Evolutionary conservation across 2,113 vertebrate species (phyloP).

Genomic region (Muntiacus muntjak): DNA sequence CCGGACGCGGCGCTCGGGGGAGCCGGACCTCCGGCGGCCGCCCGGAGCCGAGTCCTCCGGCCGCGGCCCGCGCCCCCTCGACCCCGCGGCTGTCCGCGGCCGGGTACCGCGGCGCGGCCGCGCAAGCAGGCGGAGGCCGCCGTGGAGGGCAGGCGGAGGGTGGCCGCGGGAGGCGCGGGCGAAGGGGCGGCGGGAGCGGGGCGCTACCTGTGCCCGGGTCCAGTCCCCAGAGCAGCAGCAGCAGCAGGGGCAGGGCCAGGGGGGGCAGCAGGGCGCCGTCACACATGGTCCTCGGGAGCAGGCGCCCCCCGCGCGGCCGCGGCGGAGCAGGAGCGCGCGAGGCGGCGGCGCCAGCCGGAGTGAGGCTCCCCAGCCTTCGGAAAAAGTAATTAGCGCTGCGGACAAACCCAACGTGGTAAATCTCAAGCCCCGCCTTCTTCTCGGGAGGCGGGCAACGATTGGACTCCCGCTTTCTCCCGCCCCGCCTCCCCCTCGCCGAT

Average conservation of each 20-base stretch:
- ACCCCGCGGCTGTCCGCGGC: neutral
- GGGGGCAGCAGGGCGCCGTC: slow-evolving; percentile 78
- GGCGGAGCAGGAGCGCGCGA: slow-evolving; percentile 31
- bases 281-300: slow-evolving; percentile 81
- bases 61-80: neutral
- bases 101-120: neutral
- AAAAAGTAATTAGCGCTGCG: slow-evolving; percentile 82
- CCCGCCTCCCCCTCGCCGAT: slow-evolving; percentile 62
- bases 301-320: slow-evolving; percentile 47
- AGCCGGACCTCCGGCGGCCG: neutral
- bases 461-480: neutral
- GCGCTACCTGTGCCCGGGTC: slow-evolving; percentile 79
- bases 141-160: neutral
- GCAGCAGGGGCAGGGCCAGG: slow-evolving; percentile 78
- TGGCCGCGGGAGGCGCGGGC: slow-evolving; percentile 35
- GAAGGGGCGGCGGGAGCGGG: neutral
- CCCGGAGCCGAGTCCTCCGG: neutral
- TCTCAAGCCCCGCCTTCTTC: slow-evolving; percentile 77
- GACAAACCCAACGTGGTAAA: slow-evolving; percentile 82
- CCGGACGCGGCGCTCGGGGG: neutral
- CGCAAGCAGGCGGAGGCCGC: neutral
- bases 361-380: slow-evolving; percentile 81
- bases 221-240: slow-evolving; percentile 77
- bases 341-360: slow-evolving; percentile 56
- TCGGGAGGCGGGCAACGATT: slow-evolving; percentile 30